Conservation (phyloP, 2,797 vertebrate species). For the Coccyzus lansbergi region DNA sequence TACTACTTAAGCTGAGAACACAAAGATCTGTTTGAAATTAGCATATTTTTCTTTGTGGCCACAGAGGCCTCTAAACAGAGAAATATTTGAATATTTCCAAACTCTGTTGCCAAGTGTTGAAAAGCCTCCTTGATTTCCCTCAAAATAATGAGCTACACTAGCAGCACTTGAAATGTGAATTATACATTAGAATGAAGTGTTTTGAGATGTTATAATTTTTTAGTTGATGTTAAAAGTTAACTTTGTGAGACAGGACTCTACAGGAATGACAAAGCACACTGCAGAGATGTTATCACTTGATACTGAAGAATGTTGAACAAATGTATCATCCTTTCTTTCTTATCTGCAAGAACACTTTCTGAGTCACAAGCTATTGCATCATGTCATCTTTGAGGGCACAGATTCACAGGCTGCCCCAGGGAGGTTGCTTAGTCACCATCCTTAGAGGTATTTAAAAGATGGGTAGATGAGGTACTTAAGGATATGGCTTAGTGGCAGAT, state of each 20-base stretch:
- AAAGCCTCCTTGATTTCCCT: background rate
- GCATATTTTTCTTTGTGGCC: slow-evolving; percentile 38
- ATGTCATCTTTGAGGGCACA: background rate
- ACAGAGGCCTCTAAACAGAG: slow-evolving; percentile 32
- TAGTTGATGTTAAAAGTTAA: background rate
- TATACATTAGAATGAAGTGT: background rate
- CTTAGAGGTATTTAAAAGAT: too few species aligned
- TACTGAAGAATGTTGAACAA: background rate
- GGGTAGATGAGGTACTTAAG: too few species aligned
- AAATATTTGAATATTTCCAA: slow-evolving; percentile 22
- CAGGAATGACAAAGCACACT: background rate
- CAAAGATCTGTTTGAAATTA: slow-evolving; percentile 63
- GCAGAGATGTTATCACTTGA: background rate
- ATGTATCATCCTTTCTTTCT: background rate
- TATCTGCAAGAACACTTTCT: background rate
- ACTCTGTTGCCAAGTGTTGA: background rate
- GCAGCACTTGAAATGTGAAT: background rate
- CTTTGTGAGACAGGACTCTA: background rate
- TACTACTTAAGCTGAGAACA: slow-evolving; percentile 24
- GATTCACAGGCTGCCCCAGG: background rate
- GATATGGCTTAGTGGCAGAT: too few species aligned
- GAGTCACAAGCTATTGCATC: background rate
- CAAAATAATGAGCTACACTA: background rate
- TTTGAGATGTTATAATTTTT: background rate
- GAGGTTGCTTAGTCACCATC: too few species aligned